Evolutionary conservation across 2,797 vertebrate species (phyloP), one percentile per base, ranked within the genome.

Genomic region (Chaenodraco wilsoni): DNA sequence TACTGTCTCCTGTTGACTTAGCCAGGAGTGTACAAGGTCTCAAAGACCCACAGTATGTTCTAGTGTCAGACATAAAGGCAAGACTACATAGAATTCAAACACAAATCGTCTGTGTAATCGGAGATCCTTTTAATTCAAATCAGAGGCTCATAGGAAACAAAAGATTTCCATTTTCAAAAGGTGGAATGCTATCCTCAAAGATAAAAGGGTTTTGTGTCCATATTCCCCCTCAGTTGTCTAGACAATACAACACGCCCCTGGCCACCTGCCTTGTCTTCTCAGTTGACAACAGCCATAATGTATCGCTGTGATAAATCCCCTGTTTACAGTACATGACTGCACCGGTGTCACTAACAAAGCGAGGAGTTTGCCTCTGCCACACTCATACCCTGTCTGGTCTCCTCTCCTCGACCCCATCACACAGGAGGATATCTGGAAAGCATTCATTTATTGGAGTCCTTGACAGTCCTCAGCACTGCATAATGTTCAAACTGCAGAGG

Each of bases 211-310:
- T 78, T 85, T 79, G 86, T 79, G 79, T 87, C 69, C 69, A 6
- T 68, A 83, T 75, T 89, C 51, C n/a, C 27, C 62, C 69, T 88
- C 65, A 72, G 90, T 86, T 78, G 90, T 89, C 88, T 84, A 89
- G 88, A 92, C 91, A 86, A 88, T 86, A 67, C 84, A 87, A 78
- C 85, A 82, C 49, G 67, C 82, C 82, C 78, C 69, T 51, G 82
- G 76, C 90, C 93, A 94, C 90, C 92, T 94, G 93, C 90, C 92
- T 80, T 1, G 52, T 72, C 82, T 86, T 76, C 83, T 91, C 90
- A 77, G 81, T 87, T 86, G 89, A 88, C 91, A 89, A 65, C 65
- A 65, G 77, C 74, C 72, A 69, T 74, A 77, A 89, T 83, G 85
- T 73, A 83, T 73, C 82, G 79, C 64, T 64, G 81, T 88, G 85